Conservation (phyloP, 2,113 vertebrate species). For the Pteropus alecto region DNA sequence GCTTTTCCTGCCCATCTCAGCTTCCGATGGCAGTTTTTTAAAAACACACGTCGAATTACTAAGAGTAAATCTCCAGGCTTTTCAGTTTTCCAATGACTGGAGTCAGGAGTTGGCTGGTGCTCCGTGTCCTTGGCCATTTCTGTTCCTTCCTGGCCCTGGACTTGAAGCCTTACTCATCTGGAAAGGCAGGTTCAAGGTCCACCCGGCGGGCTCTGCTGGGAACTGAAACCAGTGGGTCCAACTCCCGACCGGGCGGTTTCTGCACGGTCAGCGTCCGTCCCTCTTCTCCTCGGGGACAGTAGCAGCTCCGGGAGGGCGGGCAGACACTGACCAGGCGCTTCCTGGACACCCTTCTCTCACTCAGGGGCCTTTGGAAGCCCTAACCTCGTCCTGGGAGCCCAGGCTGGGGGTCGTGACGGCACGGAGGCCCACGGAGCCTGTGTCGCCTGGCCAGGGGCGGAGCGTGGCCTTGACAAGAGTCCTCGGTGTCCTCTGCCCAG, state of each 20-base stretch:
- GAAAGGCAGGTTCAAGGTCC: rapidly evolving
- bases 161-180: neutral
- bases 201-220: rapidly evolving
- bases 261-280: rapidly evolving
- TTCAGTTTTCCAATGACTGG: rapidly evolving
- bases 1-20: neutral
- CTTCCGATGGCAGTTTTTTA: neutral
- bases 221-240: rapidly evolving
- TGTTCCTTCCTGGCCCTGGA: neutral
- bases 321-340: rapidly evolving
- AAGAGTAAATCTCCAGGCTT: neutral
- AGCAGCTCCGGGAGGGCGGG: neutral
- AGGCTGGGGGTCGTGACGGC: no score
- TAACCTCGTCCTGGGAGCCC: rapidly evolving
- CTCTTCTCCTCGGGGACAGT: neutral
- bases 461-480: rapidly evolving
- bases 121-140: neutral
- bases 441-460: neutral
- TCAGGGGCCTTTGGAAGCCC: neutral
- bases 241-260: rapidly evolving
- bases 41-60: rapidly evolving
- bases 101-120: no score
- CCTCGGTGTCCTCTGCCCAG: neutral
- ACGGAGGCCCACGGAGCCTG: neutral
- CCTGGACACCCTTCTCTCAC: neutral